phyloP scores from a whole-genome alignment of 2,888 invertebrate species.

The Ormia ochracea region DNA sequence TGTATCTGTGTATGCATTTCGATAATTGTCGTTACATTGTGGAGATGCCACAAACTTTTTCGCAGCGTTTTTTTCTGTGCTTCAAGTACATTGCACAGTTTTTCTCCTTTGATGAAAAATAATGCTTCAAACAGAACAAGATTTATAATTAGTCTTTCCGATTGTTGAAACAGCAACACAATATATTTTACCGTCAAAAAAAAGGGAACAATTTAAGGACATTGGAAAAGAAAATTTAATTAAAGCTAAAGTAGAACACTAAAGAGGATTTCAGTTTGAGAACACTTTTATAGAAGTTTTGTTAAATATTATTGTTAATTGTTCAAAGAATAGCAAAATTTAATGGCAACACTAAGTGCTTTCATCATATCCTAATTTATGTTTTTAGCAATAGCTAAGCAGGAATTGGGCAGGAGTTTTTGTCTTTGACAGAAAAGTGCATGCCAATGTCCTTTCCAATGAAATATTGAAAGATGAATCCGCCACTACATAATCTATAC shows the following conservation, averaged over 20 bases:
- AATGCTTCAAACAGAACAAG: conserved; percentile 52
- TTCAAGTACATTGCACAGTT: background rate
- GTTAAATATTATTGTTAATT: too few species aligned
- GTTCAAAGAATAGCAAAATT: too few species aligned
- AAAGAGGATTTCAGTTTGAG: too few species aligned
- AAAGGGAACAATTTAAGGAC: background rate
- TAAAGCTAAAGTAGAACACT: background rate
- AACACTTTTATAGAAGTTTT: too few species aligned
- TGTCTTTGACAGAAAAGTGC: too few species aligned
- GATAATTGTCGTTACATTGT: conserved; percentile 39
- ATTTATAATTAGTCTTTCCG: conserved; percentile 52
- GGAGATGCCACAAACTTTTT: conserved; percentile 20
- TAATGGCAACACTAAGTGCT: too few species aligned
- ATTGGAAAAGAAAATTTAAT: conserved; percentile 16
- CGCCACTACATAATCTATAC: too few species aligned
- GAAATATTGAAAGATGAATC: too few species aligned
- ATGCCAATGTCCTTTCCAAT: too few species aligned
- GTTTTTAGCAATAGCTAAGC: too few species aligned
- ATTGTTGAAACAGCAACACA: conserved; percentile 9
- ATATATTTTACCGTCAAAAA: background rate
- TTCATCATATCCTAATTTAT: too few species aligned
- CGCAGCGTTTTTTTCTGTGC: background rate
- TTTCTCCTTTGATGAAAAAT: conserved; percentile 39
- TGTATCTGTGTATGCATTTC: conserved; percentile 25
- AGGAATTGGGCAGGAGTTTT: too few species aligned